Evolutionary conservation across 2,113 vertebrate genomes (phyloP).

Genomic region (Megaleporinus macrocephalus): DNA sequence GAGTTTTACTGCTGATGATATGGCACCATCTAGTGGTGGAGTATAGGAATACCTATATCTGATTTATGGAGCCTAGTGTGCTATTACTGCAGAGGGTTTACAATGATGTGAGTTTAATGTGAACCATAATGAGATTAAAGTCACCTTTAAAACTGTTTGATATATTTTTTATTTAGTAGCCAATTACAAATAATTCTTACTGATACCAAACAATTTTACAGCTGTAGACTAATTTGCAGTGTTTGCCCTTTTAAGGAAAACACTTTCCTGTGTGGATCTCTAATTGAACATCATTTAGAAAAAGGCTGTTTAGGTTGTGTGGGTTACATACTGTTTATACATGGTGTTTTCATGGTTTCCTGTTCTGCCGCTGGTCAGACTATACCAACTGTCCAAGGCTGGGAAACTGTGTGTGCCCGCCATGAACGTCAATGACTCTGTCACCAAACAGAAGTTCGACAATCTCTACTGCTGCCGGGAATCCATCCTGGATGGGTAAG

Average conservation of each 20-base stretch:
- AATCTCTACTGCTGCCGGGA: constrained; percentile 98
- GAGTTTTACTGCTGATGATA: neutral
- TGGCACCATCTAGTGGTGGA: constrained; percentile 71
- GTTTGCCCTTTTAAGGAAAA: too few relatives aligned
- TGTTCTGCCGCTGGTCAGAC: constrained; percentile 70
- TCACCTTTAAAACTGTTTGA: neutral
- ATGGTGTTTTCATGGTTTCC: neutral
- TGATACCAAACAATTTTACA: too few relatives aligned
- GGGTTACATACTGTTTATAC: neutral
- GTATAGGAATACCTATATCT: neutral
- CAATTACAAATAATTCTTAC: too few relatives aligned
- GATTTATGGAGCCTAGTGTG: neutral
- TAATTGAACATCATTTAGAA: too few relatives aligned
- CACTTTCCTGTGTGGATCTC: too few relatives aligned
- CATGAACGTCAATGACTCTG: constrained; percentile 98
- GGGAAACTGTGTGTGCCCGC: constrained; percentile 96
- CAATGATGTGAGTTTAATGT: neutral
- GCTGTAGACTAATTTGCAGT: too few relatives aligned
- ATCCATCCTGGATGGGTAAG: constrained; percentile 94
- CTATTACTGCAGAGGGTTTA: neutral
- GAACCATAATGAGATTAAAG: neutral
- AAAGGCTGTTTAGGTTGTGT: too few relatives aligned
- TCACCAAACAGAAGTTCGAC: constrained; percentile 98
- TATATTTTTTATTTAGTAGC: neutral
- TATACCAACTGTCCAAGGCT: constrained; percentile 96